Evolutionary conservation across 2,797 vertebrate genomes (phyloP).

Genomic region (Danionella dracula): DNA sequence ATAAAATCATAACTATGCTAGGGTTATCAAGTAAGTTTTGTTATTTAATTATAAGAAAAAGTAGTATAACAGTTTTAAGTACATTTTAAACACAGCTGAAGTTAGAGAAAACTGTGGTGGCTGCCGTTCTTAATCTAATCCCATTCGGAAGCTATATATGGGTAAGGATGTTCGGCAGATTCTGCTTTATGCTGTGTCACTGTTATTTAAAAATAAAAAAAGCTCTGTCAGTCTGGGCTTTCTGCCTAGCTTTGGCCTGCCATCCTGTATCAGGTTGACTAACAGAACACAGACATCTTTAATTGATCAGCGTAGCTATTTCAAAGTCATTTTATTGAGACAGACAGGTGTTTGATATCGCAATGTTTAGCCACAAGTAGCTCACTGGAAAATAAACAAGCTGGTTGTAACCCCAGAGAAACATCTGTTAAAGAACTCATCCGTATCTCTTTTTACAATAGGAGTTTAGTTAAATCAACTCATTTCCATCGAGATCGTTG

Average conservation of each 20-base stretch:
- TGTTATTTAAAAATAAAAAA: constrained; percentile 48
- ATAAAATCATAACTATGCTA: no score
- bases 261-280: constrained; percentile 9
- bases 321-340: not conserved
- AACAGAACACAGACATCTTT: not conserved
- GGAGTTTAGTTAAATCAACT: no score
- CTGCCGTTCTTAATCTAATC: not conserved
- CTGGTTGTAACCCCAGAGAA: not conserved
- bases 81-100: not conserved
- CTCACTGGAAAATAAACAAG: not conserved
- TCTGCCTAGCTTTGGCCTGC: constrained; percentile 3
- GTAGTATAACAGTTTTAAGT: no score
- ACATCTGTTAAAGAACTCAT: not conserved
- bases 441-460: no score
- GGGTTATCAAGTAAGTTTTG: no score
- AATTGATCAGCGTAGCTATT: not conserved
- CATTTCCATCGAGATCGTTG: no score
- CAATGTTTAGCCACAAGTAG: not conserved
- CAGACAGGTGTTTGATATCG: not conserved
- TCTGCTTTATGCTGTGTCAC: constrained; percentile 45
- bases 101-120: not conserved
- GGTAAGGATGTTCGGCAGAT: constrained; percentile 37
- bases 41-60: no score
- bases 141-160: constrained; percentile 39
- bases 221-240: constrained; percentile 29